Conservation (phyloP, 2,797 vertebrate genomes). For the Calcarius lapponicus region DNA sequence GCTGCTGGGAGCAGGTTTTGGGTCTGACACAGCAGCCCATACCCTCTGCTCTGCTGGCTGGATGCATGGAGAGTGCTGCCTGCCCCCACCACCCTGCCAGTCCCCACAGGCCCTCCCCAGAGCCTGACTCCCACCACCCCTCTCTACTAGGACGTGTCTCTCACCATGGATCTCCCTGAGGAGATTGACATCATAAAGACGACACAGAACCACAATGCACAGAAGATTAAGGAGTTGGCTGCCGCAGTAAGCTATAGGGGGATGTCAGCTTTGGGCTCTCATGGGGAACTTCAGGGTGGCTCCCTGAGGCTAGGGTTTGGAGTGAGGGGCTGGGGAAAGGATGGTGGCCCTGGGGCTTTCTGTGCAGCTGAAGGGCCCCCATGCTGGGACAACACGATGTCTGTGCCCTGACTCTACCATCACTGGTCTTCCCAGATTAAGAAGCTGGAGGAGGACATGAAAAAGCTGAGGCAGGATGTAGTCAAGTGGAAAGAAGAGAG, state of each 20-base stretch:
- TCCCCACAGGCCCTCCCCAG: too few species aligned
- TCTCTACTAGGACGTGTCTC: not conserved
- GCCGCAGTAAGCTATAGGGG: not conserved
- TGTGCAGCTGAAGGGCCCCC: not conserved
- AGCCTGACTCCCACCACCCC: not conserved
- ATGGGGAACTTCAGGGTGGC: not conserved
- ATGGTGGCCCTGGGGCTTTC: too few species aligned
- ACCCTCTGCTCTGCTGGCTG: not conserved
- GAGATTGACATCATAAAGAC: not conserved
- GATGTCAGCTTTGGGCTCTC: not conserved
- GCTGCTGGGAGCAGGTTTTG: not conserved
- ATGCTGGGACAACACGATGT: accelerated
- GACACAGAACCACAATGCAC: not conserved
- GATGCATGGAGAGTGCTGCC: not conserved
- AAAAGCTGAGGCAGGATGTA: not conserved
- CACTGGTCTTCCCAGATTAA: constrained; percentile 33
- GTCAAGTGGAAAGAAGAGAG: not conserved
- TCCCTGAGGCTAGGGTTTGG: not conserved
- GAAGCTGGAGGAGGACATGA: constrained; percentile 9
- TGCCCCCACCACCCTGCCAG: too few species aligned
- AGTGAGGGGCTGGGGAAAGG: accelerated
- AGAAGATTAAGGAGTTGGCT: not conserved
- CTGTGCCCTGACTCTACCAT: not conserved
- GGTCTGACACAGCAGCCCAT: not conserved
- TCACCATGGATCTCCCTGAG: not conserved